These are phyloP conservation scores for Erynnis tages DNA, from an alignment of 2,888 invertebrate genomes.

Conservation along the genomic window DNA sequence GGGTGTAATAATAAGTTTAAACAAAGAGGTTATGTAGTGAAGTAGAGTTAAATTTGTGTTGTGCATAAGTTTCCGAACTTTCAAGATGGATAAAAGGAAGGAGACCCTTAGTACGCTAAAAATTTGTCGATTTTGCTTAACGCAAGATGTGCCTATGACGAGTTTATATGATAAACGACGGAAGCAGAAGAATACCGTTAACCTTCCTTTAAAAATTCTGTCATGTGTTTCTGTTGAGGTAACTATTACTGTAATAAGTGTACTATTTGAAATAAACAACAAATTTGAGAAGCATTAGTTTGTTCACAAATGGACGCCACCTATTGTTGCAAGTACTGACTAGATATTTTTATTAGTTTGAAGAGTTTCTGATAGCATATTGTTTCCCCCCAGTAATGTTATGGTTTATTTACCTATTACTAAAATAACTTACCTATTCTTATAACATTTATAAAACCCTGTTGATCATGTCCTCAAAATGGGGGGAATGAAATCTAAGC, in stretches of 20 bases:
- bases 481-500: slow-evolving; percentile 16
- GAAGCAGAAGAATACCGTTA: slow-evolving; percentile 81
- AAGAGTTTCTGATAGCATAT: too few relatives aligned
- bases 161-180: slow-evolving; percentile 84
- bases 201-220: slow-evolving; percentile 88
- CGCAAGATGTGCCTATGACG: slow-evolving; percentile 82
- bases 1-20: slow-evolving; percentile 27
- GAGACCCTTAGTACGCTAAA: slow-evolving; percentile 82
- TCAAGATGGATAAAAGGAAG: slow-evolving; percentile 82
- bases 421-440: background rate
- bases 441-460: background rate
- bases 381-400: too few relatives aligned
- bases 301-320: slow-evolving; percentile 36
- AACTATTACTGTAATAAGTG: slow-evolving; percentile 34
- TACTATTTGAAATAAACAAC: background rate
- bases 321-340: slow-evolving; percentile 25
- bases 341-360: background rate
- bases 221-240: slow-evolving; percentile 90
- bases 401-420: background rate
- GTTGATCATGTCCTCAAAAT: too few relatives aligned
- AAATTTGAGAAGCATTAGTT: background rate
- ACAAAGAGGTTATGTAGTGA: slow-evolving; percentile 55
- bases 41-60: slow-evolving; percentile 36
- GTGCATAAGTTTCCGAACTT: slow-evolving; percentile 28
- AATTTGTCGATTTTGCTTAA: slow-evolving; percentile 89